phyloP scores from a whole-genome alignment of 1,140 invertebrate species.

The Cyclargus thomasi region DNA sequence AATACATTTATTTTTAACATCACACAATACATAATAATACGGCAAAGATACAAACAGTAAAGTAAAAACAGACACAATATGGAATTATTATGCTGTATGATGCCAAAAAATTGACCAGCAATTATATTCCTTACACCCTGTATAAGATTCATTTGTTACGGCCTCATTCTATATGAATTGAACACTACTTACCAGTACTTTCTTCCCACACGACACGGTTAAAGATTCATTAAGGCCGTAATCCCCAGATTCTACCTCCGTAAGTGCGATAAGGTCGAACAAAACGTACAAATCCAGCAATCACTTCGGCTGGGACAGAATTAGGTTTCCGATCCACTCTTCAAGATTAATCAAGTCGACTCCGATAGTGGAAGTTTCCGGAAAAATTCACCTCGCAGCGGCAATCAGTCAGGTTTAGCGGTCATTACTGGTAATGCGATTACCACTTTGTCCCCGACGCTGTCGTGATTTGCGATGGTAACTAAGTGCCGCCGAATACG shows the following conservation, averaged over 20 bases:
- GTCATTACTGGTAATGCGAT: slow-evolving; percentile 10
- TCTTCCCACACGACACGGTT: background rate
- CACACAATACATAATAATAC: too few species aligned
- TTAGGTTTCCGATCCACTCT: slow-evolving; percentile 5
- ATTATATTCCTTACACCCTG: too few species aligned
- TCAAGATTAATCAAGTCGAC: slow-evolving; percentile 4
- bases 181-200: background rate
- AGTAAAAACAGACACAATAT: too few species aligned
- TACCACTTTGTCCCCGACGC: background rate
- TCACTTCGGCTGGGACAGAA: background rate
- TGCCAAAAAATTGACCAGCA: too few species aligned
- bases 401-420: slow-evolving; percentile 2
- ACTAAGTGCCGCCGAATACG: background rate
- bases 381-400: background rate
- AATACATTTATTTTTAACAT: too few species aligned
- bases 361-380: background rate
- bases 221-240: background rate
- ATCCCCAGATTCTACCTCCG: background rate
- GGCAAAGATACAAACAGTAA: too few species aligned
- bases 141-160: background rate
- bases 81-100: too few species aligned
- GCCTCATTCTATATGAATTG: background rate
- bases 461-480: background rate
- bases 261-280: background rate
- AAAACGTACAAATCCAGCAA: slow-evolving; percentile 8